A percentile compares a stretch with the other conserved stretches of the same genome.
Conservation (phyloP, 1,140 invertebrate genomes). For the Hyposmocoma kahamanoa region DNA sequence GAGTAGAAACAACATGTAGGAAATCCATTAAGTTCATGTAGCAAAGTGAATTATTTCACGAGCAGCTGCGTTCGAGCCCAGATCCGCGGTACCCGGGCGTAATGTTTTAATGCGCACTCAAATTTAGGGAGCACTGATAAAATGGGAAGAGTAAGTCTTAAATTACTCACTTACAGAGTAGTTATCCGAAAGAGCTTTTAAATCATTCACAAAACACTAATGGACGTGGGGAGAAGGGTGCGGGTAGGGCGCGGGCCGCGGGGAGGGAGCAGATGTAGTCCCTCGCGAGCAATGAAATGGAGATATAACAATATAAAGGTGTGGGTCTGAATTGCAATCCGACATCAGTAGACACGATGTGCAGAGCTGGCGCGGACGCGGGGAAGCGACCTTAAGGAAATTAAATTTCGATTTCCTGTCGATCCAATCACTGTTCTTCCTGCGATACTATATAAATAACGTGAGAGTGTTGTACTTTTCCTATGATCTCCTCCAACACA, state of each 20-base stretch:
- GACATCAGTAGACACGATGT: slow-evolving; percentile 19
- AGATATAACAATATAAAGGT: slow-evolving; percentile 72
- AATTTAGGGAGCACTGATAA: slow-evolving; percentile 71
- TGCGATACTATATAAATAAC: neutral
- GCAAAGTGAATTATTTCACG: slow-evolving; percentile 7
- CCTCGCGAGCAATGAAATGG: slow-evolving; percentile 67
- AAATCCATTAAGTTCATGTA: slow-evolving; percentile 9
- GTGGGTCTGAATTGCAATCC: slow-evolving; percentile 59
- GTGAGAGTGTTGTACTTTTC: no score
- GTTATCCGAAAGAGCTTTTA: slow-evolving; percentile 74
- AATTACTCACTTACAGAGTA: slow-evolving; percentile 73
- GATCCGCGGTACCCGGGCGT: slow-evolving; percentile 16
- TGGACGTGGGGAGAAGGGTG: slow-evolving; percentile 61
- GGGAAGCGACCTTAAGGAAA: slow-evolving; percentile 7
- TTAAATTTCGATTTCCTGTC: slow-evolving; percentile 4
- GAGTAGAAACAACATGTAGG: slow-evolving; percentile 1
- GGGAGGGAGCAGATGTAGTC: slow-evolving; percentile 55
- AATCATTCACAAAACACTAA: slow-evolving; percentile 74
- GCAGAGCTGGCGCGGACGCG: no score
- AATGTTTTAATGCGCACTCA: slow-evolving; percentile 70
- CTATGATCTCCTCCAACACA: no score
- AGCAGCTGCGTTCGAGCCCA: slow-evolving; percentile 8
- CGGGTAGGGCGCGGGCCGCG: slow-evolving; percentile 18
- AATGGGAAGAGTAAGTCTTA: slow-evolving; percentile 68
- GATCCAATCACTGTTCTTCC: neutral